phyloP scores from a whole-genome alignment of 2,888 invertebrate genomes.

The Morpho helenor region DNA sequence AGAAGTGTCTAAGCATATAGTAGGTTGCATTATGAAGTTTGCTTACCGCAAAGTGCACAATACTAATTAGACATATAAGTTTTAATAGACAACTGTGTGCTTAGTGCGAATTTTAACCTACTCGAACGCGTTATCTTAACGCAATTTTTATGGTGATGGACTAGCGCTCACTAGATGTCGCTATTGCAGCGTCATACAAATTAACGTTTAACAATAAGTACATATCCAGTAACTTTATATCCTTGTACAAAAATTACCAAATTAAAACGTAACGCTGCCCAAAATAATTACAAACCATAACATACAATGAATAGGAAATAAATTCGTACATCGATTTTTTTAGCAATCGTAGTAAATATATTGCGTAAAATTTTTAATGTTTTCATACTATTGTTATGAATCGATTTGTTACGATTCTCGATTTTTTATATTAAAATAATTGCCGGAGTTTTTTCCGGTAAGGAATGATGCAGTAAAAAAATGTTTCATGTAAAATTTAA shows the following conservation, averaged over 20 bases:
- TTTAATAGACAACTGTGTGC: no score
- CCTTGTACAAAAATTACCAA: conserved; percentile 3
- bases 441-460: conserved; percentile 19
- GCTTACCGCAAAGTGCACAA: no score
- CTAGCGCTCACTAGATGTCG: no score
- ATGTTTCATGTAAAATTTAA: conserved; percentile 10
- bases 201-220: neutral
- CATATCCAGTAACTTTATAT: conserved; percentile 7
- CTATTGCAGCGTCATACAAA: no score
- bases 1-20: no score
- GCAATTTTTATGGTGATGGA: no score
- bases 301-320: conserved; percentile 28
- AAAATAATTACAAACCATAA: conserved; percentile 4
- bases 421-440: conserved; percentile 38
- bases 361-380: conserved; percentile 37
- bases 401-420: conserved; percentile 56
- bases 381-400: conserved; percentile 41
- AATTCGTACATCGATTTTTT: conserved; percentile 22
- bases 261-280: conserved; percentile 1
- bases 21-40: no score
- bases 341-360: conserved; percentile 17
- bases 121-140: no score
- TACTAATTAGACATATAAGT: no score
- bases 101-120: no score
- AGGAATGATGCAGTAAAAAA: conserved; percentile 15